Evolutionary conservation across 2,113 vertebrate species (phyloP).

Genomic region (Budorcas taxicolor): DNA sequence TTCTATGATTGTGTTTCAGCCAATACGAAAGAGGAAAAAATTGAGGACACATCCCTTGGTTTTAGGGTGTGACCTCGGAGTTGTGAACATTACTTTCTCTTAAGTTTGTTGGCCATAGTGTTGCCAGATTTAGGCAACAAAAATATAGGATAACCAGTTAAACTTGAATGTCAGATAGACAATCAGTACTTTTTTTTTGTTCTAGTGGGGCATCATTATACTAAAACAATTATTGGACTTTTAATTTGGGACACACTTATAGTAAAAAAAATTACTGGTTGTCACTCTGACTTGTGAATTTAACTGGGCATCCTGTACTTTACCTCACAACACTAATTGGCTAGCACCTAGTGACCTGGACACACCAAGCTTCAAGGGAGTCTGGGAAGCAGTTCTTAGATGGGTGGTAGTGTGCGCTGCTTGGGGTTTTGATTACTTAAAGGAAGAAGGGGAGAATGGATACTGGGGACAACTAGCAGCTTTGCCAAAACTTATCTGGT

Average conservation of each 20-base stretch:
- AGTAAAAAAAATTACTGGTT: background rate
- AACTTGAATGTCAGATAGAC: background rate
- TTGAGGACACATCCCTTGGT: background rate
- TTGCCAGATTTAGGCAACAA: background rate
- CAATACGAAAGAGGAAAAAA: background rate
- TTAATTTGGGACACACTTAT: background rate
- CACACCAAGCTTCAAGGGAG: background rate
- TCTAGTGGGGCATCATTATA: background rate
- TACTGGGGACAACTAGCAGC: background rate
- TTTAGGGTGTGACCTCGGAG: background rate
- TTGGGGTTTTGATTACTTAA: background rate
- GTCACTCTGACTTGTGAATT: background rate
- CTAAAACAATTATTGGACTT: background rate
- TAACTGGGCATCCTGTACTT: background rate
- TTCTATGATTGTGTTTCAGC: accelerated
- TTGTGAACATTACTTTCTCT: background rate
- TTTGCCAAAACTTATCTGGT: background rate
- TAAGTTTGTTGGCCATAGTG: background rate
- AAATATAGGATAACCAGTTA: background rate
- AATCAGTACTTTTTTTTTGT: background rate
- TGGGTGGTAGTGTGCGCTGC: background rate
- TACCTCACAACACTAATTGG: background rate
- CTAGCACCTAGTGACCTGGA: background rate
- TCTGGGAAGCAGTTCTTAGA: background rate
- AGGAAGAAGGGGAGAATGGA: background rate